phyloP scores from a whole-genome alignment of 2,888 invertebrate species.

The Conomelus anceps region DNA sequence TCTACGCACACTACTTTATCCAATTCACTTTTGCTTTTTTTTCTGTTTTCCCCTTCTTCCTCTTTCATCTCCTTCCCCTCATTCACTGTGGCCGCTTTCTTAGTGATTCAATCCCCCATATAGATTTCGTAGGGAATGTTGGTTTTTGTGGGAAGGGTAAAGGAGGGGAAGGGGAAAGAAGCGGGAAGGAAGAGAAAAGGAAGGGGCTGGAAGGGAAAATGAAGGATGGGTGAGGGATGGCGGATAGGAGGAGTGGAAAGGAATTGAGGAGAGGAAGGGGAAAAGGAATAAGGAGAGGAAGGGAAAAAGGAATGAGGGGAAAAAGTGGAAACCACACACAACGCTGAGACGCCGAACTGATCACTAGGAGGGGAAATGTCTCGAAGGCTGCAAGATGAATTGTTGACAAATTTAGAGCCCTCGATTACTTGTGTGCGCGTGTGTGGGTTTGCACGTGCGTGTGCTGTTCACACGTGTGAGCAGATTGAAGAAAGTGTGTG shows the following conservation, averaged over 20 bases:
- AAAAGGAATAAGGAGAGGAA: no score
- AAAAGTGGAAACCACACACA: background rate
- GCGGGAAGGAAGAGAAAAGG: no score
- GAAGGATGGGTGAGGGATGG: no score
- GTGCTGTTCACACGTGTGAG: background rate
- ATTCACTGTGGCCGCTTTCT: background rate
- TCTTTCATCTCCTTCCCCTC: background rate
- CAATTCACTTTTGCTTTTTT: background rate
- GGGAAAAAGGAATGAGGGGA: background rate
- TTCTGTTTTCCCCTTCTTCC: background rate
- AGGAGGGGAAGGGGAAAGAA: no score
- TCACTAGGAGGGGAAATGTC: background rate
- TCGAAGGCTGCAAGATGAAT: background rate
- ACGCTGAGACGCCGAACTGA: no score
- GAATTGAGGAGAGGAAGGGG: no score
- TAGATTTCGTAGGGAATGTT: background rate
- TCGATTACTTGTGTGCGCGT: background rate
- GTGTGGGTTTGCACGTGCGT: background rate
- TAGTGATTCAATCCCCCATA: background rate
- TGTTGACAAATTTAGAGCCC: background rate
- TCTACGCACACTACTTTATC: background rate
- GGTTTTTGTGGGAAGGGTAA: background rate
- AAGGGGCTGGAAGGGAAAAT: background rate
- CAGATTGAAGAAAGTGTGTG: no score
- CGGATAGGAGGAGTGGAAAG: no score